phyloP scores from a whole-genome alignment of 1,140 invertebrate species.

The Agrypnia vestita region DNA sequence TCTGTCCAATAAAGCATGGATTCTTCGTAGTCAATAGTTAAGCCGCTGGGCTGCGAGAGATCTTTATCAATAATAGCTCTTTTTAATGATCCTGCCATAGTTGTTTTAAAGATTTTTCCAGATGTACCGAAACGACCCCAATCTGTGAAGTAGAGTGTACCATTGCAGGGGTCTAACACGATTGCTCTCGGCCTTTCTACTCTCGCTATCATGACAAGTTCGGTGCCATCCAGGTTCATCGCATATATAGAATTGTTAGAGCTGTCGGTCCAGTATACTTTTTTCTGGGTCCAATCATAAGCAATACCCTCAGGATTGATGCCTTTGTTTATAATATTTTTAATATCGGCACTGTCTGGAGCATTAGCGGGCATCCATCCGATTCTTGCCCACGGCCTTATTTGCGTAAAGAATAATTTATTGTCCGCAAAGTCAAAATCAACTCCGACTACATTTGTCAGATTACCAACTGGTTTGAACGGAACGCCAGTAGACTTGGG shows the following conservation, averaged over 20 bases:
- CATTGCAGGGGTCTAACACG: slow-evolving; percentile 97
- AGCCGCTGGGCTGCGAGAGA: slow-evolving; percentile 94
- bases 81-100: slow-evolving; percentile 96
- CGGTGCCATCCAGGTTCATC: slow-evolving; percentile 91
- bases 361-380: slow-evolving; percentile 83
- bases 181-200: slow-evolving; percentile 96
- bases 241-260: slow-evolving; percentile 96
- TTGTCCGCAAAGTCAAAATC: slow-evolving; percentile 96
- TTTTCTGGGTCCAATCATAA: slow-evolving; percentile 97
- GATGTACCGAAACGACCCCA: slow-evolving; percentile 95
- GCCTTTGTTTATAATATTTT: slow-evolving; percentile 84
- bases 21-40: slow-evolving; percentile 97
- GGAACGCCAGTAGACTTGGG: slow-evolving; percentile 86
- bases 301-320: slow-evolving; percentile 97
- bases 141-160: slow-evolving; percentile 93
- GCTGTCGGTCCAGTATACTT: slow-evolving; percentile 98
- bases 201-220: slow-evolving; percentile 93
- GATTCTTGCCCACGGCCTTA: slow-evolving; percentile 91
- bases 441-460: slow-evolving; percentile 96
- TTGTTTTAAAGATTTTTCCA: slow-evolving; percentile 95
- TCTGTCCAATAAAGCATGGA: slow-evolving; percentile 98
- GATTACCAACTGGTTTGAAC: slow-evolving; percentile 89
- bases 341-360: slow-evolving; percentile 77
- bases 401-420: slow-evolving; percentile 92
- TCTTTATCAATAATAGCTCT: slow-evolving; percentile 92